Base-by-base conservation (phyloP, 1,140 invertebrate genomes). In the Sarcophaga peregrina region DNA sequence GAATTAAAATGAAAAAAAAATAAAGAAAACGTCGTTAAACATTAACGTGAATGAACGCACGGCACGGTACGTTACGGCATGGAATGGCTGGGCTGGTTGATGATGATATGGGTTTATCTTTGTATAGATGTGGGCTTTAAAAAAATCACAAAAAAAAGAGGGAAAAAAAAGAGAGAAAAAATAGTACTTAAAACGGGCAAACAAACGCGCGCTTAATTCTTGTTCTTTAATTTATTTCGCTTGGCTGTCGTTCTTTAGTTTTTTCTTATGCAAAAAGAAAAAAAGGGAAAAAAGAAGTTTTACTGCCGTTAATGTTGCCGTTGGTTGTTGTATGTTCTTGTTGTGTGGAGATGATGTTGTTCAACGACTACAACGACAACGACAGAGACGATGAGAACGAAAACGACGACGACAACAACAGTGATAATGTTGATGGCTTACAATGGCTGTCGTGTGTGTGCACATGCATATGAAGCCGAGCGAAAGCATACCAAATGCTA, bases 341-440 rank as follows among this genome's bases (percentile, higher is more conserved):
- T n/a, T 52, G 52, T 58, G n/a, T 58, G 52, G 52, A 58, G 52
- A 58, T 58, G 52, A 58, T 58, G 52, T 58, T 58, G 52, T 58
- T 58, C 11, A n/a, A 58, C 52, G 52, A 58, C 52, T 11, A 58
- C 10, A 15, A n/a, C n/a, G n/a, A n/a, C n/a, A 8, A 10, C 15
- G 13, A n/a, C n/a, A n/a, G n/a, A n/a, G n/a, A n/a, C n/a, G n/a
- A n/a, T n/a, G n/a, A 9, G 13, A 15, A 9, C n/a, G 52, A 15
- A 15, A 15, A 15, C n/a, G 52, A 58, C 3, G 52, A 5, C 5
- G 13, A 15, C 52, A 58, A 37, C 25, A 37, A 37, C 25, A 37
- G 7, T 58, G 54, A n/a, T 58, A n/a, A n/a, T 58, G 54, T 58
- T 58, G 54, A 58, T n/a, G 54, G 10, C 15, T 58, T 58, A 37